These are phyloP conservation scores for Siderastrea siderea DNA, from an alignment of 92 coral and sea anemone genomes.

Conservation along the genomic window DNA sequence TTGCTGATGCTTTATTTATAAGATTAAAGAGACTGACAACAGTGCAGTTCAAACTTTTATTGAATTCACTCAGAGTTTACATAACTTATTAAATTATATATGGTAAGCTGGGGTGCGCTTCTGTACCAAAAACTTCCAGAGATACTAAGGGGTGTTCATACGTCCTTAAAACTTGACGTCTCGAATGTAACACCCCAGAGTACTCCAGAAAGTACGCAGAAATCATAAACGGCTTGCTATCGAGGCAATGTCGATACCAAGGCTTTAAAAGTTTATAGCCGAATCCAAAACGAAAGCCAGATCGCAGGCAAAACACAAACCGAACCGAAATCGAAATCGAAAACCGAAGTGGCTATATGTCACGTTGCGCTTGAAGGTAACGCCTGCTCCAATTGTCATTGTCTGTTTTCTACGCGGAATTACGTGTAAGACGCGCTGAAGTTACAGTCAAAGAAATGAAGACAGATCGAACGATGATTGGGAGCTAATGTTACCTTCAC, in stretches of 20 bases:
- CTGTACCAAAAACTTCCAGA: background rate
- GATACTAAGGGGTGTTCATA: background rate
- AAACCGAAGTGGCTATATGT: background rate
- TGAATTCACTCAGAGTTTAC: background rate
- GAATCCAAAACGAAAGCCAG: background rate
- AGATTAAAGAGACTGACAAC: background rate
- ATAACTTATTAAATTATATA: background rate
- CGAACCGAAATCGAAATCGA: background rate
- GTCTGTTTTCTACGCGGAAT: no score
- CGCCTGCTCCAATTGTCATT: no score
- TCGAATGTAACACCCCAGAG: constrained; percentile 3
- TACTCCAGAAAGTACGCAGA: background rate
- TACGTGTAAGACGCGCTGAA: no score
- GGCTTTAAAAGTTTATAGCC: background rate
- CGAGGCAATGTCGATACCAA: background rate
- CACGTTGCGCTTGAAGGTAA: no score
- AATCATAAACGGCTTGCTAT: background rate
- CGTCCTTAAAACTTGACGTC: constrained; percentile 1
- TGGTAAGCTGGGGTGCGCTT: background rate
- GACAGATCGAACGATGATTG: no score
- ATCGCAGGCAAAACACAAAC: background rate
- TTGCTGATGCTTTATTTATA: background rate
- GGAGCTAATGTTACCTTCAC: no score
- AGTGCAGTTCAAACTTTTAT: background rate
- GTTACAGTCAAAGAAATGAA: no score